These are phyloP conservation scores for Endotricha flammealis DNA, from an alignment of 2,888 invertebrate genomes.

Conservation along the genomic window DNA sequence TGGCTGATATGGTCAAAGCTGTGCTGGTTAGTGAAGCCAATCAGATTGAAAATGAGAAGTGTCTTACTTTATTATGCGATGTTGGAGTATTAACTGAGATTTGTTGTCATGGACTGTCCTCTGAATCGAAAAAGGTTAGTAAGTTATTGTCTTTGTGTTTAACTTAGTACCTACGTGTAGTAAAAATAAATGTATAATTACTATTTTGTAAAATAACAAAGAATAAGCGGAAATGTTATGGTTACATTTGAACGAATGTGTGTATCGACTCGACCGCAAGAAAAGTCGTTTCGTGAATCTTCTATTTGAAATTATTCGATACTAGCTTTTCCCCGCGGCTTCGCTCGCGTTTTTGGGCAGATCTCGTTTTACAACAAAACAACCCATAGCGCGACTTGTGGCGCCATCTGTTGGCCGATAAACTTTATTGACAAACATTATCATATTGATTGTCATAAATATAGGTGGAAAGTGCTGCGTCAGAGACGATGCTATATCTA, in stretches of 20 bases:
- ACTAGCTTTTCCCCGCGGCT: too few species aligned
- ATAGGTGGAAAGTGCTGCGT: slow-evolving; percentile 77
- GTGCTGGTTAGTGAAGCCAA: slow-evolving; percentile 72
- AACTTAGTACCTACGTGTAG: too few species aligned
- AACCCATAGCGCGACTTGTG: too few species aligned
- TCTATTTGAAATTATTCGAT: too few species aligned
- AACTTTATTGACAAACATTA: too few species aligned
- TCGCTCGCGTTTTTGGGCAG: too few species aligned
- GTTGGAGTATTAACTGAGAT: slow-evolving; percentile 80
- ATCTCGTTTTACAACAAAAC: too few species aligned
- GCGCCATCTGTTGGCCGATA: too few species aligned
- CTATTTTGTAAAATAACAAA: slow-evolving; percentile 1
- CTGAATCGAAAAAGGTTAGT: slow-evolving; percentile 45
- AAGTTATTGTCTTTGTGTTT: background rate
- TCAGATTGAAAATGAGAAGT: slow-evolving; percentile 61
- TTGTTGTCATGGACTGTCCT: slow-evolving; percentile 79
- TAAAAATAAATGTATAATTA: background rate
- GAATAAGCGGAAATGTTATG: too few species aligned
- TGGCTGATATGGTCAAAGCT: slow-evolving; percentile 71
- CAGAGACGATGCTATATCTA: slow-evolving; percentile 80
- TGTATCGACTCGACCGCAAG: too few species aligned
- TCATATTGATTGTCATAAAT: slow-evolving; percentile 26
- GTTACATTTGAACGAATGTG: too few species aligned
- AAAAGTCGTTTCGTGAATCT: too few species aligned
- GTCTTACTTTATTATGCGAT: slow-evolving; percentile 75